Evolutionary conservation across 23 tunicate genomes (phyloP).

Genomic region (Diplosoma virens): DNA sequence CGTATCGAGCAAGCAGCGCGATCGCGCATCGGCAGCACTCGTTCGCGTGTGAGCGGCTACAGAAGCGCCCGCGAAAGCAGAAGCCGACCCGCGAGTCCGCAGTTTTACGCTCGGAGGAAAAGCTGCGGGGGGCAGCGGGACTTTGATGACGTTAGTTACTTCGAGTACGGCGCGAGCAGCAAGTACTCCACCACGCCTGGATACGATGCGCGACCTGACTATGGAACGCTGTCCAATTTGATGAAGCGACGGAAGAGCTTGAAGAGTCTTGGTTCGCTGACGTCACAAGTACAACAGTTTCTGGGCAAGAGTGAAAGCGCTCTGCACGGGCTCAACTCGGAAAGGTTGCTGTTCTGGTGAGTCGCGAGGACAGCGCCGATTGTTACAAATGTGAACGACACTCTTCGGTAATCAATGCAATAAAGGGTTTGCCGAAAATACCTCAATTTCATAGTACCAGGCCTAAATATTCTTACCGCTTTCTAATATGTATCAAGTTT

Average conservation of each 20-base stretch:
- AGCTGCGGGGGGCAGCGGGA: constrained; percentile 10
- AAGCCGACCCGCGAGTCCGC: constrained; percentile 23
- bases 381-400: too few relatives aligned
- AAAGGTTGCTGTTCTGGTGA: constrained; percentile 11
- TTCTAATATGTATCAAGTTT: too few relatives aligned
- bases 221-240: background rate
- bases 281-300: constrained; percentile 8
- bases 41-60: constrained; percentile 20
- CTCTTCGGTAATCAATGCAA: too few relatives aligned
- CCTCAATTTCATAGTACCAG: too few relatives aligned
- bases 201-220: constrained; percentile 17
- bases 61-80: background rate
- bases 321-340: constrained; percentile 2
- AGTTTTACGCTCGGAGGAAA: background rate
- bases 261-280: background rate
- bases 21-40: background rate
- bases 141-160: background rate
- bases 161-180: background rate
- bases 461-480: too few relatives aligned
- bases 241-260: constrained; percentile 16
- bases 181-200: constrained; percentile 13
- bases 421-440: too few relatives aligned
- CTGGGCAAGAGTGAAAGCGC: background rate
- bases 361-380: background rate
- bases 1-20: background rate